Evolutionary conservation across 2,888 invertebrate species (phyloP), one percentile per base, ranked within the genome.

Genomic region (Magallana nippona): DNA sequence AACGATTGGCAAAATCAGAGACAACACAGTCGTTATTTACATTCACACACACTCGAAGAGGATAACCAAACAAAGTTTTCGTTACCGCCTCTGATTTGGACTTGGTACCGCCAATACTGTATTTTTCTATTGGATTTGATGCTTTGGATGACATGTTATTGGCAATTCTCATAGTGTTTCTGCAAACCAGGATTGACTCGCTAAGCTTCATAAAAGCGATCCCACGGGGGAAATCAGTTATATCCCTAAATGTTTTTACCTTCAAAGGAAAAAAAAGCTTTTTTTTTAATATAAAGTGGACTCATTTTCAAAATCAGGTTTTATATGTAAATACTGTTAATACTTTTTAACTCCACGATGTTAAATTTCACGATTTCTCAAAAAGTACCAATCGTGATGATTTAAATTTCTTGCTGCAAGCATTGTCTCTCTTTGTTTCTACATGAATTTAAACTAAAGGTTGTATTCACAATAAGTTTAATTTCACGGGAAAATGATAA

Each of bases 221-320:
- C 13, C 71, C 71, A 27, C 71, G 27, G 13, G 71, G 71, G 32
- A 27, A 71, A 27, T 71, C 27, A 13, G 71, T 71, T 32, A 71
- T 71, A 32, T 71, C 71, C 71, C 13, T 22, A 32, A 71, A 71
- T 13, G 32, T 71, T 71, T 22, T 71, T 32, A 71, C 60, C 60
- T 60, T 5, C n/a, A 60, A 60, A 15, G n/a, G n/a, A n/a, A n/a
- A 60, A n/a, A 17, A 44, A 27, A 27, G 27, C n/a, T 1, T 32
- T 32, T 2, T 44, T 44, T 44, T 44, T 44, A 44, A 44, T 44
- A 44, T 44, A 44, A 8, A 44, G 44, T 44, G 44, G 44, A 32
- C 32, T 32, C 32, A 3, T 5, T 32, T 5, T 32, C 32, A 27
- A 44, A 44, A 44, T 44, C 44, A 44, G 0, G 8, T 8, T 44